Evolutionary conservation across 2,888 invertebrate species (phyloP).

Genomic region (Molorchus minor): DNA sequence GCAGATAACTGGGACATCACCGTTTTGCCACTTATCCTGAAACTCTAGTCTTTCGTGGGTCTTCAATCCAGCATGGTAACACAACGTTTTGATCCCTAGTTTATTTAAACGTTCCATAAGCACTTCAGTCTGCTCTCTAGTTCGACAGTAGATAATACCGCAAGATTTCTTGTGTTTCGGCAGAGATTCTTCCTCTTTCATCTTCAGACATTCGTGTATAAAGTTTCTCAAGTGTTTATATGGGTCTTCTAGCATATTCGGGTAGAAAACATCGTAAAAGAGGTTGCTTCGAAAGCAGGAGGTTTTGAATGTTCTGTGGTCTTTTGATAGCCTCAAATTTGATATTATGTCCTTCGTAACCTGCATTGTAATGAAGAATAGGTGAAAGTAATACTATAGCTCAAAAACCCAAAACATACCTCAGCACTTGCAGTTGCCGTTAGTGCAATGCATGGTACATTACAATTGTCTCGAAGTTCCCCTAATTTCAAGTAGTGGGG

Average conservation of each 20-base stretch:
- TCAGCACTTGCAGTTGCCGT: conserved; percentile 91
- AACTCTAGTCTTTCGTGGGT: conserved; percentile 76
- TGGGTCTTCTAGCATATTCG: conserved; percentile 84
- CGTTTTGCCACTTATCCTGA: conserved; percentile 93
- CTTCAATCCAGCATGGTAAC: conserved; percentile 92
- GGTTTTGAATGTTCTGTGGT: conserved; percentile 72
- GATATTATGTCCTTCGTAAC: conserved; percentile 85
- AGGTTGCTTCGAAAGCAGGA: conserved; percentile 93
- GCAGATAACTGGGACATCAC: conserved; percentile 88
- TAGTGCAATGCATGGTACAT: conserved; percentile 87
- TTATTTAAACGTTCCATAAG: conserved; percentile 79
- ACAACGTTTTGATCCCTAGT: conserved; percentile 77
- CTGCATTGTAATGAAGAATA: conserved; percentile 61
- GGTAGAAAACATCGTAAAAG: conserved; percentile 92
- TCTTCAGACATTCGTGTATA: conserved; percentile 72
- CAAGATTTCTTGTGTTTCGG: conserved; percentile 51
- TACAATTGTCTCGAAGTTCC: conserved; percentile 69
- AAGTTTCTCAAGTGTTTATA: conserved; percentile 82
- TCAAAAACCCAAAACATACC: conserved; percentile 55
- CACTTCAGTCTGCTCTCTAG: conserved; percentile 88
- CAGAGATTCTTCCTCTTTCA: conserved; percentile 64
- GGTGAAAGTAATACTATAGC: no score
- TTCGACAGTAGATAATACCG: conserved; percentile 65
- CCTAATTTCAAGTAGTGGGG: conserved; percentile 94
- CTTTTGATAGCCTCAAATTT: conserved; percentile 69